A percentile compares a stretch with the other conserved stretches of the same genome.
Conservation (phyloP, 1,140 invertebrate genomes). For the Bombus consobrinus region DNA sequence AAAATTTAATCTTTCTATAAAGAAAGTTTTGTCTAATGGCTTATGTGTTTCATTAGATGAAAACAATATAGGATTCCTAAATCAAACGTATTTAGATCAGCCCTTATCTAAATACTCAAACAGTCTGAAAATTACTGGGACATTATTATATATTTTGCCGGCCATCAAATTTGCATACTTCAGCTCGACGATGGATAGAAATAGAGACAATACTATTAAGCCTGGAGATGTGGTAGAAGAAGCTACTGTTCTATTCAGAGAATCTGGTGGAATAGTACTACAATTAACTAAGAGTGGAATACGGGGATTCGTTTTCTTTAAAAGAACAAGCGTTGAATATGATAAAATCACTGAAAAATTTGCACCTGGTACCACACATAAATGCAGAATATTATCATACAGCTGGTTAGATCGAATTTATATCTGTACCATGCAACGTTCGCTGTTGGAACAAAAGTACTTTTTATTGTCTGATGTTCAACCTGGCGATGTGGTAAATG, state of each 20-base stretch:
- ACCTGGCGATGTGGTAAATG: slow-evolving; percentile 82
- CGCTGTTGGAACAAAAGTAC: slow-evolving; percentile 82
- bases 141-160: slow-evolving; percentile 87
- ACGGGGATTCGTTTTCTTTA: slow-evolving; percentile 84
- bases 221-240: slow-evolving; percentile 83
- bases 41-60: slow-evolving; percentile 84
- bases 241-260: slow-evolving; percentile 80
- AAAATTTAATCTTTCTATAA: slow-evolving; percentile 84
- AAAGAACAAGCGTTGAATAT: slow-evolving; percentile 80
- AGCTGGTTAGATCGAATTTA: slow-evolving; percentile 84
- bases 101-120: slow-evolving; percentile 75
- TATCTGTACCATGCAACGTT: slow-evolving; percentile 84
- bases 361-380: slow-evolving; percentile 81
- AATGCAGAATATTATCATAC: slow-evolving; percentile 85
- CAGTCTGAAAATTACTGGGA: slow-evolving; percentile 82
- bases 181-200: slow-evolving; percentile 78
- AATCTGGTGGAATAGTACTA: slow-evolving; percentile 83
- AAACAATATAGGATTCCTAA: slow-evolving; percentile 82
- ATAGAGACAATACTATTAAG: slow-evolving; percentile 71
- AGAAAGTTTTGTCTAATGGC: slow-evolving; percentile 85
- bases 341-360: slow-evolving; percentile 81
- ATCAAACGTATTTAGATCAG: slow-evolving; percentile 81
- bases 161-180: slow-evolving; percentile 87
- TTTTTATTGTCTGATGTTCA: slow-evolving; percentile 82
- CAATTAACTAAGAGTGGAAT: slow-evolving; percentile 80